phyloP scores from a whole-genome alignment of 2,888 invertebrate genomes.

The Ophion costatus region DNA sequence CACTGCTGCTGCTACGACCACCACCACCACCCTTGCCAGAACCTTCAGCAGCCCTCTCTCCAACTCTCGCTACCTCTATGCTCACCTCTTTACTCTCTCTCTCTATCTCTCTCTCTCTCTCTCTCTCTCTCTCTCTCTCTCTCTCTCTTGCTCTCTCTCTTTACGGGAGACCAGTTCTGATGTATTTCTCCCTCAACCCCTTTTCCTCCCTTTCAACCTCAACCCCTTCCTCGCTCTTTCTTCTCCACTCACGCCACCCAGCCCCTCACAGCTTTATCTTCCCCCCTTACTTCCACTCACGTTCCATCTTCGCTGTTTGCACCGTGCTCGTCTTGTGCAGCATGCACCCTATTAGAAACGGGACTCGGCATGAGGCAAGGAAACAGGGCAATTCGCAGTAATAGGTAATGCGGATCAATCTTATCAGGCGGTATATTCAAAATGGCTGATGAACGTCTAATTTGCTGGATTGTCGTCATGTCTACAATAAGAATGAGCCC shows the following conservation, averaged over 20 bases:
- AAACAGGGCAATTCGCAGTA: neutral
- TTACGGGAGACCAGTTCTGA: conserved; percentile 46
- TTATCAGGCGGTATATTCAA: neutral
- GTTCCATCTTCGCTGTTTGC: conserved; percentile 73
- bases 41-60: conserved; percentile 68
- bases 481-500: neutral
- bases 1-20: conserved; percentile 45
- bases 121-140: conserved; percentile 56
- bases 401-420: conserved; percentile 14
- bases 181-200: conserved; percentile 64
- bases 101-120: conserved; percentile 62
- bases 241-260: conserved; percentile 39
- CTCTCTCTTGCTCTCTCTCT: conserved; percentile 57
- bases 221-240: conserved; percentile 65
- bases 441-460: neutral
- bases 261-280: conserved; percentile 58
- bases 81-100: conserved; percentile 65
- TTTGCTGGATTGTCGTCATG: neutral
- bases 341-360: neutral
- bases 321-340: conserved; percentile 57
- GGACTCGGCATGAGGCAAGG: neutral
- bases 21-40: conserved; percentile 60
- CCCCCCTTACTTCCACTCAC: conserved; percentile 69
- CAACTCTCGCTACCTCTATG: conserved; percentile 60
- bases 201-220: conserved; percentile 60